These are phyloP conservation scores for Etheostoma spectabile DNA, from an alignment of 2,113 vertebrate genomes.

Conservation along the genomic window DNA sequence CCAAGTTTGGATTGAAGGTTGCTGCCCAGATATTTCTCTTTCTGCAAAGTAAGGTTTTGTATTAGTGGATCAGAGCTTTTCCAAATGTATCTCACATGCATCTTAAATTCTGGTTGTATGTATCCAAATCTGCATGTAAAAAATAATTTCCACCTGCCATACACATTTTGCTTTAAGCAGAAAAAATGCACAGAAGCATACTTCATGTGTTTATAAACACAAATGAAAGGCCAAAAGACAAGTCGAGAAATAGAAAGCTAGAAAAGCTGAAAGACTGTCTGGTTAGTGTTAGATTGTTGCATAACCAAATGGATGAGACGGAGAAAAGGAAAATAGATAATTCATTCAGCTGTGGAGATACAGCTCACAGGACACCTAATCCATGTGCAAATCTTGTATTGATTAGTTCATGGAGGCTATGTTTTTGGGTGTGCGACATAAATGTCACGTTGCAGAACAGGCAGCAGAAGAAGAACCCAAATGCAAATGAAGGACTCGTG, in stretches of 20 bases:
- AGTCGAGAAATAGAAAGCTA: conserved; percentile 33
- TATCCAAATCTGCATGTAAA: neutral
- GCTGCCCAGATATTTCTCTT: conserved; percentile 65
- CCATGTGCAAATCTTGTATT: conserved; percentile 53
- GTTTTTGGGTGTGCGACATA: conserved; percentile 9
- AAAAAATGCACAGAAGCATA: neutral
- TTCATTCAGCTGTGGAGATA: conserved; percentile 63
- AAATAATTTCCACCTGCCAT: neutral
- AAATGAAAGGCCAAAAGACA: neutral
- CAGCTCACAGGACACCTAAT: conserved; percentile 64
- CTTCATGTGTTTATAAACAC: conserved; percentile 1
- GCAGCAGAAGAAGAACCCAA: too few relatives aligned
- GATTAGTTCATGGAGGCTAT: conserved; percentile 29
- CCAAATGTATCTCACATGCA: conserved; percentile 44
- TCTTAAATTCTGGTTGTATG: conserved; percentile 28
- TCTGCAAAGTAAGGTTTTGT: conserved; percentile 48
- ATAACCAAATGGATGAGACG: conserved; percentile 41
- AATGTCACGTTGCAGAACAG: too few relatives aligned
- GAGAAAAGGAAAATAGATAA: conserved; percentile 65
- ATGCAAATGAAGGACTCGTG: too few relatives aligned
- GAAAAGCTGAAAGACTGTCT: conserved; percentile 33
- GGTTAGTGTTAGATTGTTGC: conserved; percentile 54
- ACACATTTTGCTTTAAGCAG: neutral
- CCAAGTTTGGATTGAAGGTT: conserved; percentile 35
- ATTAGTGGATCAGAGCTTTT: conserved; percentile 22